These are phyloP conservation scores for Chrysaora quinquecirrha DNA, from an alignment of 30 jellyfish, hydroid and myxozoan genomes.

Conservation along the genomic window DNA sequence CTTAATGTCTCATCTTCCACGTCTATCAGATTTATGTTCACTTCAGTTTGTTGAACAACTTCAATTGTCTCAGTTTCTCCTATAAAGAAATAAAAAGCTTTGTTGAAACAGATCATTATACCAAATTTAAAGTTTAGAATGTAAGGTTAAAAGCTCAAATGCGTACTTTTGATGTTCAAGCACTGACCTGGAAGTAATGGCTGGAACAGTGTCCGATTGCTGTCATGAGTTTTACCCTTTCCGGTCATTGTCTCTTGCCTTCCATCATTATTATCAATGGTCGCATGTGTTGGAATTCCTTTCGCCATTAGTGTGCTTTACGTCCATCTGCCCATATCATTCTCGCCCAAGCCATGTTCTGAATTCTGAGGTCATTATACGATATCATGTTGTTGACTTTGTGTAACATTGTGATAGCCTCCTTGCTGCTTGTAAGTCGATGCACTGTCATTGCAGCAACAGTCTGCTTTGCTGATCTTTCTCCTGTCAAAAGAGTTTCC, in stretches of 20 bases:
- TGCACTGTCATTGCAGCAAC: slow-evolving; percentile 15
- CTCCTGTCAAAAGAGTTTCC: slow-evolving; percentile 22
- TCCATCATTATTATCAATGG: slow-evolving; percentile 44
- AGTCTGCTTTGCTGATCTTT: slow-evolving; percentile 8
- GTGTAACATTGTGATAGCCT: not conserved
- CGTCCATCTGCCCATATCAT: slow-evolving; percentile 33
- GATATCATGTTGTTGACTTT: slow-evolving; percentile 20
- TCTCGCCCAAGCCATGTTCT: slow-evolving; percentile 49
- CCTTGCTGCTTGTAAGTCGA: slow-evolving; percentile 27
- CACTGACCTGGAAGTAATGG: slow-evolving; percentile 42
- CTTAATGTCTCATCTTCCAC: not conserved
- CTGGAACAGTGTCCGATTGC: slow-evolving; percentile 44
- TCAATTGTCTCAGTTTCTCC: too few relatives aligned
- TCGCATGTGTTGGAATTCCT: slow-evolving; percentile 40
- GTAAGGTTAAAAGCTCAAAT: too few relatives aligned
- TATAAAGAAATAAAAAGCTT: too few relatives aligned
- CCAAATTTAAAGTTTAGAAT: too few relatives aligned
- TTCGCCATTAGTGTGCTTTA: not conserved
- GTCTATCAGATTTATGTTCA: not conserved
- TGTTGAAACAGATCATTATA: too few relatives aligned
- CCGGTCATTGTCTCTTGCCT: slow-evolving; percentile 26
- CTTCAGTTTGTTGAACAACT: too few relatives aligned
- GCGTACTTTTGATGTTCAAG: too few relatives aligned
- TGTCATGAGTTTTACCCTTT: slow-evolving; percentile 44
- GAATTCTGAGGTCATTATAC: slow-evolving; percentile 19